phyloP scores from a whole-genome alignment of 2,797 vertebrate genomes.

The Pitangus sulphuratus region DNA sequence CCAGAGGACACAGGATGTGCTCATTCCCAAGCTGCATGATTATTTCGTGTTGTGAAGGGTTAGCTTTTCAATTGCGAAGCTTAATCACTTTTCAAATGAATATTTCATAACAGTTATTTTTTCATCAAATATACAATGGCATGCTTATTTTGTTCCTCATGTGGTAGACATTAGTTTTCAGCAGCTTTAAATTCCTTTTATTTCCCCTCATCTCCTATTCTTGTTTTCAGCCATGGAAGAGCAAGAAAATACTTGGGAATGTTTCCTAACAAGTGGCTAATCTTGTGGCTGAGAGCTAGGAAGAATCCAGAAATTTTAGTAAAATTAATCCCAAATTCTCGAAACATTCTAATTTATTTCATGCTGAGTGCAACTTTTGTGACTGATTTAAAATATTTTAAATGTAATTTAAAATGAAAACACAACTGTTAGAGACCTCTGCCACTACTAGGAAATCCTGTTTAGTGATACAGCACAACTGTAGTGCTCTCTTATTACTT shows the following conservation, averaged over 20 bases:
- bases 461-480: neutral
- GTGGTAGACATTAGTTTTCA: slow-evolving; percentile 65
- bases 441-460: neutral
- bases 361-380: neutral
- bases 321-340: slow-evolving; percentile 13
- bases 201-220: slow-evolving; percentile 36
- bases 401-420: slow-evolving; percentile 29
- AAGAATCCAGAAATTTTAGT: slow-evolving; percentile 10
- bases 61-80: slow-evolving; percentile 75
- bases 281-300: slow-evolving; percentile 15
- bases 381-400: slow-evolving; percentile 22
- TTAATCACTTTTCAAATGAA: slow-evolving; percentile 82
- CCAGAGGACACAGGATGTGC: slow-evolving; percentile 72
- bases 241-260: slow-evolving; percentile 49
- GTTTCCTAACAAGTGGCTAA: slow-evolving; percentile 40
- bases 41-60: slow-evolving; percentile 77
- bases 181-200: slow-evolving; percentile 67
- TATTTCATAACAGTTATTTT: slow-evolving; percentile 80
- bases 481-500: neutral
- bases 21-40: slow-evolving; percentile 73
- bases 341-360: slow-evolving; percentile 20
- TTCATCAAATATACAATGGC: slow-evolving; percentile 68
- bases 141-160: slow-evolving; percentile 63
- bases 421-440: neutral
- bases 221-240: slow-evolving; percentile 40